These are phyloP conservation scores for Trisateles emortualis DNA, from an alignment of 2,888 invertebrate genomes.

Conservation along the genomic window DNA sequence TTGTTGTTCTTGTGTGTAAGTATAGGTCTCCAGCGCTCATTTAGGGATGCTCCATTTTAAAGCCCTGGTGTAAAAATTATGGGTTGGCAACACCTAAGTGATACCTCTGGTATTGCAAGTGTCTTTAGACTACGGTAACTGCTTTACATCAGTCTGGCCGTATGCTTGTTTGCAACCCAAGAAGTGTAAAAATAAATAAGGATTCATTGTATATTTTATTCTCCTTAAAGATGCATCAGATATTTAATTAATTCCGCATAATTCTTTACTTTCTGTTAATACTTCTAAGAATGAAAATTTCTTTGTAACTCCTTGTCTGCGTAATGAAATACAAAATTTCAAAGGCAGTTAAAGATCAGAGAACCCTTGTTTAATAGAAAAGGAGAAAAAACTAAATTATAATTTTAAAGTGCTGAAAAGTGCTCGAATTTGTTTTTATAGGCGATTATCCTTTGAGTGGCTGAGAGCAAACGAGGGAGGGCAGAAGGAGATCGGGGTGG, in stretches of 20 bases:
- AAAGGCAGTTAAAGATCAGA: conserved; percentile 8
- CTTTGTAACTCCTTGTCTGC: conserved; percentile 15
- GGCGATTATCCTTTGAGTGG: conserved; percentile 49
- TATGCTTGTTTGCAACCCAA: no score
- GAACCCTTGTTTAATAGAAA: conserved; percentile 10
- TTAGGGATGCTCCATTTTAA: no score
- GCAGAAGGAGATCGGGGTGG: conserved; percentile 5
- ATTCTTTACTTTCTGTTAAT: not conserved
- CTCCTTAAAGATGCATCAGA: not conserved
- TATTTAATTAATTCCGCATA: not conserved
- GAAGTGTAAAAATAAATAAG: no score
- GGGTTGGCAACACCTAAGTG: no score
- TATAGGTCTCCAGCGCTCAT: no score
- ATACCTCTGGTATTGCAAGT: no score
- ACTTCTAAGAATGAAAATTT: conserved; percentile 1
- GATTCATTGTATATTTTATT: no score
- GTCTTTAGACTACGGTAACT: no score
- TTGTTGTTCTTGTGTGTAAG: no score
- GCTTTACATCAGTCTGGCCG: no score
- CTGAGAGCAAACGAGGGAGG: conserved; percentile 8
- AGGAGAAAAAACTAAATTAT: conserved; percentile 29
- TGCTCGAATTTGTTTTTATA: conserved; percentile 45
- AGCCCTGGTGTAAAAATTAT: no score
- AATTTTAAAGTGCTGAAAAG: conserved; percentile 36
- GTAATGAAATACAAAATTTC: conserved; percentile 24